A percentile compares a stretch with the other conserved stretches of the same genome.
phyloP scores from a whole-genome alignment of 2,888 invertebrate genomes.

The Fragum whitleyi region DNA sequence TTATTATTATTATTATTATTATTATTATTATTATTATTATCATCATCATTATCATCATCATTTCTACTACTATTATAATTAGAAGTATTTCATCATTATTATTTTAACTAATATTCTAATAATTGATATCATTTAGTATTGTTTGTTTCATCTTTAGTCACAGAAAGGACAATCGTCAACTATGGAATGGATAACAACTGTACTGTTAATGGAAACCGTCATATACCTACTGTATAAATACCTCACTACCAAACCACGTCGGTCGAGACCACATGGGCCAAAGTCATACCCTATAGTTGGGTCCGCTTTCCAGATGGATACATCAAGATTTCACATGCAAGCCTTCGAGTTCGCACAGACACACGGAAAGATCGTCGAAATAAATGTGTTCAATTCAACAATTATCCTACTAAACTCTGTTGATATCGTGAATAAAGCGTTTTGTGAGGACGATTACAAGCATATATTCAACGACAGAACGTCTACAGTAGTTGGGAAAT shows the following conservation, averaged over 20 bases:
- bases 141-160: too few relatives aligned
- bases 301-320: background rate
- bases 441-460: constrained; percentile 1
- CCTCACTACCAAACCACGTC: background rate
- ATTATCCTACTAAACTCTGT: constrained; percentile 9
- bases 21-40: too few relatives aligned
- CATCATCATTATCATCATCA: too few relatives aligned
- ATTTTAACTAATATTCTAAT: too few relatives aligned
- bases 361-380: constrained; percentile 14
- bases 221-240: background rate
- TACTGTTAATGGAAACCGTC: background rate
- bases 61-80: too few relatives aligned
- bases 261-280: background rate
- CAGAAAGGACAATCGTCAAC: too few relatives aligned
- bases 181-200: background rate
- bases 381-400: constrained; percentile 1
- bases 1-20: too few relatives aligned
- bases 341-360: background rate
- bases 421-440: constrained; percentile 19
- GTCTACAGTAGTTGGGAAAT: background rate
- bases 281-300: constrained; percentile 10
- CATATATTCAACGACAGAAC: constrained; percentile 11
- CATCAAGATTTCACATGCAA: background rate
- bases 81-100: too few relatives aligned
- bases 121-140: too few relatives aligned